These are phyloP conservation scores for Prionchulus punctatus DNA, from an alignment of 2,888 invertebrate genomes.

Conservation along the genomic window DNA sequence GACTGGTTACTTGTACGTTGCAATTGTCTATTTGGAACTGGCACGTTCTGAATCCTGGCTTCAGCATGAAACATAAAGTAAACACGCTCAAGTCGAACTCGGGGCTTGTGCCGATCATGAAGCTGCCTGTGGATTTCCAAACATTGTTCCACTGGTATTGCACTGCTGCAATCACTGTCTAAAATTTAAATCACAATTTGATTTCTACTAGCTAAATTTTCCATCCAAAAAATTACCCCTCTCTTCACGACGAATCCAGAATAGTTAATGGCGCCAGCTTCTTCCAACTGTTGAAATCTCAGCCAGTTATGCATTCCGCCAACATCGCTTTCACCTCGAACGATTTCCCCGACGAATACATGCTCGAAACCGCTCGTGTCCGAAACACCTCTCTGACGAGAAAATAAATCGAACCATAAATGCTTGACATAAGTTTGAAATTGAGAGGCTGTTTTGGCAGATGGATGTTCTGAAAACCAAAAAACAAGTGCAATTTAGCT, in stretches of 20 bases:
- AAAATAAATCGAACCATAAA: slow-evolving; percentile 52
- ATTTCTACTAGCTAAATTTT: neutral
- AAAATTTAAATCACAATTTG: neutral
- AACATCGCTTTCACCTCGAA: slow-evolving; percentile 43
- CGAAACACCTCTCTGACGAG: slow-evolving; percentile 50
- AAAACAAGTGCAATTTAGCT: neutral
- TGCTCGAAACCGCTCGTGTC: slow-evolving; percentile 86
- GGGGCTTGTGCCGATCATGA: slow-evolving; percentile 45
- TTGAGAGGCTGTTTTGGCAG: slow-evolving; percentile 11
- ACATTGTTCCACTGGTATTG: slow-evolving; percentile 20
- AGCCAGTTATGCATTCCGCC: slow-evolving; percentile 77
- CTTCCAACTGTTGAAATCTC: slow-evolving; percentile 59
- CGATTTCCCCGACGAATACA: slow-evolving; percentile 66
- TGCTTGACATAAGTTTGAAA: slow-evolving; percentile 32
- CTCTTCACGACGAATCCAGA: slow-evolving; percentile 14
- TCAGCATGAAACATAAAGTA: slow-evolving; percentile 60
- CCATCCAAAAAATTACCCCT: slow-evolving; percentile 9
- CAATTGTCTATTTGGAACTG: slow-evolving; percentile 7
- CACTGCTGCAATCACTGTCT: slow-evolving; percentile 14
- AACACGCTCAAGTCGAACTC: slow-evolving; percentile 74
- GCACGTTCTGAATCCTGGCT: slow-evolving; percentile 51
- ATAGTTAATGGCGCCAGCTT: slow-evolving; percentile 13
- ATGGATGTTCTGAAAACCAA: slow-evolving; percentile 2
- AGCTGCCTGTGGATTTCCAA: slow-evolving; percentile 19
- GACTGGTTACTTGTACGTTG: slow-evolving; percentile 4